Base-by-base conservation (phyloP, 2,113 vertebrate genomes). In the Sturnus vulgaris region DNA sequence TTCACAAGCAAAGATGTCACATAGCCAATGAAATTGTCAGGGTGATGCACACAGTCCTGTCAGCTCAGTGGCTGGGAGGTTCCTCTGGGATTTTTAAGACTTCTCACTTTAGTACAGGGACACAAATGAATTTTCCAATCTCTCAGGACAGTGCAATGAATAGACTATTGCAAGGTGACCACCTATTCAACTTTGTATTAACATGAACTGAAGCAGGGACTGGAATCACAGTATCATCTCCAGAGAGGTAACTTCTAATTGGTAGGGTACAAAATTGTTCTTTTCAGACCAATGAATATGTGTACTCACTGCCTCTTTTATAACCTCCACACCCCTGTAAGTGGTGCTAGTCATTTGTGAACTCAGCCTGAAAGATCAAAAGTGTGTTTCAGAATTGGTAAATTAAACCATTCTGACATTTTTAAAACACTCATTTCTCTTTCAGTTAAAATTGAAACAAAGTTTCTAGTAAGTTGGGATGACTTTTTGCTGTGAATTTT, bases 311-410 rank as follows among this genome's bases (percentile, higher is more conserved):
- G n/a, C 37, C 14, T 59, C 46, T 20, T 57, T 60, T 3, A 27
- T 6, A 8, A 4, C 7, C 20, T 53, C 17, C 9, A 30, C 0
- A 1, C 8, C 22, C 12, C 28, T 25, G 0, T 44, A 56, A 53
- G 20, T n/a, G 28, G 42, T 56, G 24, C 7, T 49, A 66, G 37
- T 35, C 9, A 44, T 12, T 39, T 63, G n/a, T 19, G 16, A 90
- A 68, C 10, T 35, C 22, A 42, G 64, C 6, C 28, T 69, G 27
- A 68, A 75, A 82, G 69, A 46, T 3, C 6, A 14, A 9, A 86
- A 73, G 13, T 7, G 4, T 27, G 9, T 25, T 82, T 68, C 79
- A 56, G 31, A 93, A 88, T 24, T 23, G 6, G 10, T 44, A 79
- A 64, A 71, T 33, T 9, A 70, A 55, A 68, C 5, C 35, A 55